These are phyloP conservation scores for Tursiops truncatus DNA, from an alignment of 2,113 vertebrate species.

Conservation along the genomic window DNA sequence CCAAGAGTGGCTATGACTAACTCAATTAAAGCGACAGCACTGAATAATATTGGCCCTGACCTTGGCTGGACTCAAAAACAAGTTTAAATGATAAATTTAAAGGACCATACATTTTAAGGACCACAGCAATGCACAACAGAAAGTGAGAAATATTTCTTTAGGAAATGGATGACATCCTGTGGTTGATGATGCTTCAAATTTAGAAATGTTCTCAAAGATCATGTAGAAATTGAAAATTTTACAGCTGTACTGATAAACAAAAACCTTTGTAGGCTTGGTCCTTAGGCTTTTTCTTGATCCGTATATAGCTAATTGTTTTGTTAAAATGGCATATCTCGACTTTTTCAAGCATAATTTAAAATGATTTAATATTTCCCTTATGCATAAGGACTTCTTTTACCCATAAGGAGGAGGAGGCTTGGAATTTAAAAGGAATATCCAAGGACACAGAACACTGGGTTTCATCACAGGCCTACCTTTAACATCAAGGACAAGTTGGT, in stretches of 20 bases:
- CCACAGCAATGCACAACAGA: background rate
- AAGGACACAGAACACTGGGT: background rate
- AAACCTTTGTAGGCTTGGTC: background rate
- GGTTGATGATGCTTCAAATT: background rate
- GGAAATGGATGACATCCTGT: background rate
- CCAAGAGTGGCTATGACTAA: background rate
- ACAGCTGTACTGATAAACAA: background rate
- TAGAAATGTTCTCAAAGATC: background rate
- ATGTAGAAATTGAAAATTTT: background rate
- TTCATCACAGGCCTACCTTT: slow-evolving; percentile 82
- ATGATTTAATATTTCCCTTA: background rate
- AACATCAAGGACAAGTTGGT: slow-evolving; percentile 88
- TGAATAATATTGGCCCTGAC: background rate
- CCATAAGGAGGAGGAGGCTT: background rate
- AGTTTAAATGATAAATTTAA: background rate
- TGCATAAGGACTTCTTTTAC: background rate
- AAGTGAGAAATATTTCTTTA: background rate
- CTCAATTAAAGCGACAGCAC: background rate
- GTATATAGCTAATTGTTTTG: background rate
- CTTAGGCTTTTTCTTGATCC: background rate
- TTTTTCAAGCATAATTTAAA: background rate
- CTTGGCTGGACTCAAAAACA: background rate
- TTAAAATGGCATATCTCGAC: background rate
- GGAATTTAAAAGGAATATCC: background rate
- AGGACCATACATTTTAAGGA: background rate